A percentile compares a stretch with the other conserved stretches of the same genome.
phyloP scores from a whole-genome alignment of 2,888 invertebrate genomes.

The Nematopogon swammerdamellus region DNA sequence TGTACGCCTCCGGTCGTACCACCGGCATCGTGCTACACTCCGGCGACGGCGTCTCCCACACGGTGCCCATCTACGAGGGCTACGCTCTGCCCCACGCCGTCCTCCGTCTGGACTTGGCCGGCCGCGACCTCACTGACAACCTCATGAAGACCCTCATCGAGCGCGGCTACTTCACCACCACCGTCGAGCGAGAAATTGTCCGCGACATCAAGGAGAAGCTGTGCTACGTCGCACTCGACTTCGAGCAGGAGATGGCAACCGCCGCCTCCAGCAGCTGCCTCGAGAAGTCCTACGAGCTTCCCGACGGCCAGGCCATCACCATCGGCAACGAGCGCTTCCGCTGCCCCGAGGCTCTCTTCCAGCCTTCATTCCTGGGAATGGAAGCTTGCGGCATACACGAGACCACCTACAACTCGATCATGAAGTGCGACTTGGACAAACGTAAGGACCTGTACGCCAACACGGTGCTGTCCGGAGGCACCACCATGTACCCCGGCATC shows the following conservation, averaged over 20 bases:
- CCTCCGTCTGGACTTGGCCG: slow-evolving; percentile 57
- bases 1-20: slow-evolving; percentile 85
- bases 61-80: slow-evolving; percentile 85
- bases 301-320: slow-evolving; percentile 58
- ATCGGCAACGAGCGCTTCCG: no score
- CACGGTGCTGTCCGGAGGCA: slow-evolving; percentile 80
- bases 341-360: slow-evolving; percentile 72
- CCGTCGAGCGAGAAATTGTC: slow-evolving; percentile 59
- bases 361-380: slow-evolving; percentile 69
- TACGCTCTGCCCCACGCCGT: slow-evolving; percentile 70
- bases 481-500: slow-evolving; percentile 80
- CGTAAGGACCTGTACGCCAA: slow-evolving; percentile 87
- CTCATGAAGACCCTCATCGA: slow-evolving; percentile 60
- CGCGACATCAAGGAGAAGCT: slow-evolving; percentile 91
- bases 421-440: no score
- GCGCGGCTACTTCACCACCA: slow-evolving; percentile 55
- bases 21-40: slow-evolving; percentile 86
- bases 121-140: slow-evolving; percentile 59
- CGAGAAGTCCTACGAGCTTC: slow-evolving; percentile 66
- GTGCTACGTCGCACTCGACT: slow-evolving; percentile 91
- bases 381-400: no score
- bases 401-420: no score
- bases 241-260: slow-evolving; percentile 88
- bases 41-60: slow-evolving; percentile 89
- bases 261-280: slow-evolving; percentile 58